Percentiles rank a stretch among this genome's conserved stretches.
phyloP scores from a whole-genome alignment of 2,888 invertebrate species.

The Spisula solida region DNA sequence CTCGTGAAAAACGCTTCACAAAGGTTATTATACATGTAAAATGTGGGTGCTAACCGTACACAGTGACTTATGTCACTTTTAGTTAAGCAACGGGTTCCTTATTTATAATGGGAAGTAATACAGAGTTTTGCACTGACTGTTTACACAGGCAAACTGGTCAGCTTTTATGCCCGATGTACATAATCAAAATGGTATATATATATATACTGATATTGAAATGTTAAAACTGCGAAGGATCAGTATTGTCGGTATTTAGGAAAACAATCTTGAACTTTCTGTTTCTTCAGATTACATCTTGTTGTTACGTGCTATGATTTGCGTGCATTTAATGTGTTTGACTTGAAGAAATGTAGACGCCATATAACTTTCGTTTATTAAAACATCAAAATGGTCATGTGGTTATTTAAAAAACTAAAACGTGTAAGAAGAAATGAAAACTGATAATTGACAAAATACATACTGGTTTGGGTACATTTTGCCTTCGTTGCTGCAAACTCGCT shows the following conservation, averaged over 20 bases:
- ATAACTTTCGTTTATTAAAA: background rate
- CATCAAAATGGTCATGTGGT: background rate
- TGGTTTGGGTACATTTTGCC: background rate
- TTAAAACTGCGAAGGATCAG: background rate
- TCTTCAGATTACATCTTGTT: too few relatives aligned
- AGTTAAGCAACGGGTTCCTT: too few relatives aligned
- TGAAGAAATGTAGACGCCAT: background rate
- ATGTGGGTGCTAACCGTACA: too few relatives aligned
- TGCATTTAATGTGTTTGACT: too few relatives aligned
- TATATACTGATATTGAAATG: background rate
- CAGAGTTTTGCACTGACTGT: background rate
- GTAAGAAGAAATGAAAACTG: background rate
- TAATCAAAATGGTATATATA: background rate
- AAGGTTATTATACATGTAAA: too few relatives aligned
- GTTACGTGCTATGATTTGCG: background rate
- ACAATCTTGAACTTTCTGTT: too few relatives aligned
- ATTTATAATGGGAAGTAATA: background rate
- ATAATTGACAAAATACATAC: background rate
- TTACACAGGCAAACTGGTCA: background rate
- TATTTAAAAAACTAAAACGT: background rate
- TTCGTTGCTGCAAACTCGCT: background rate
- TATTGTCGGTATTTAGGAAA: background rate
- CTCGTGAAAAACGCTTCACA: too few relatives aligned
- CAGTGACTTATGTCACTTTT: too few relatives aligned
- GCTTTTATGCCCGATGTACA: background rate